phyloP scores from a whole-genome alignment of 2,797 vertebrate genomes.

The Urocyon cinereoargenteus region DNA sequence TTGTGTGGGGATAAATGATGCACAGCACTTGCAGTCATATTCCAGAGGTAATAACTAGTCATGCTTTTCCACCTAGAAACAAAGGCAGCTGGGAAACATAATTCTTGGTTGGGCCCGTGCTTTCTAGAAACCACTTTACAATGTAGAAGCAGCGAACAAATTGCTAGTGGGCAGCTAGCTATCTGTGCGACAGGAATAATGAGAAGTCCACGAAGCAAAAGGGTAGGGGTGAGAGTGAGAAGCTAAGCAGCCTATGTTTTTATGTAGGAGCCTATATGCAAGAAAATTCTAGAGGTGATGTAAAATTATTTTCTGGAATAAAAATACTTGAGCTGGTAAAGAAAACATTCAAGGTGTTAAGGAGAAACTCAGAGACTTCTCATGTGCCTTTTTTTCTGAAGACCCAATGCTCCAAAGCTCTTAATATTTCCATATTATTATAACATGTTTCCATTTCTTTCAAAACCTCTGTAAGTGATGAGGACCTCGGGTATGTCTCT shows the following conservation, averaged over 20 bases:
- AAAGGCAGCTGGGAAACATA: neutral
- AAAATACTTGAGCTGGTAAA: neutral
- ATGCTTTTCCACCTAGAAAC: neutral
- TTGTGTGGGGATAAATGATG: neutral
- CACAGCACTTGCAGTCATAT: neutral
- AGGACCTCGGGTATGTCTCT: neutral
- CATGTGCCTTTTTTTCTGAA: neutral
- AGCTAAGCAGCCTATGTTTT: neutral
- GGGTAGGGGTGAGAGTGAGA: neutral
- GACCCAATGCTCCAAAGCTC: neutral
- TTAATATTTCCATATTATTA: neutral
- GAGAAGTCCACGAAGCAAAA: neutral
- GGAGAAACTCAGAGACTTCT: neutral
- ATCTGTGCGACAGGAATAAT: neutral
- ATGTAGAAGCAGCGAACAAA: neutral
- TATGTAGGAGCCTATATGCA: neutral
- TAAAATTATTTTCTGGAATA: slow-evolving; percentile 7
- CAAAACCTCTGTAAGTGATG: neutral
- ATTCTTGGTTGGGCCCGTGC: neutral
- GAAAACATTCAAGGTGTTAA: neutral
- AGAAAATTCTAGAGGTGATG: neutral
- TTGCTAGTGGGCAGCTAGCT: neutral
- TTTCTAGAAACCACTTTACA: neutral
- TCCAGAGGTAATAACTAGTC: neutral
- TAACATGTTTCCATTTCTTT: neutral